phyloP scores from a whole-genome alignment of 1,140 invertebrate genomes.

The Hyposmocoma kahamanoa region DNA sequence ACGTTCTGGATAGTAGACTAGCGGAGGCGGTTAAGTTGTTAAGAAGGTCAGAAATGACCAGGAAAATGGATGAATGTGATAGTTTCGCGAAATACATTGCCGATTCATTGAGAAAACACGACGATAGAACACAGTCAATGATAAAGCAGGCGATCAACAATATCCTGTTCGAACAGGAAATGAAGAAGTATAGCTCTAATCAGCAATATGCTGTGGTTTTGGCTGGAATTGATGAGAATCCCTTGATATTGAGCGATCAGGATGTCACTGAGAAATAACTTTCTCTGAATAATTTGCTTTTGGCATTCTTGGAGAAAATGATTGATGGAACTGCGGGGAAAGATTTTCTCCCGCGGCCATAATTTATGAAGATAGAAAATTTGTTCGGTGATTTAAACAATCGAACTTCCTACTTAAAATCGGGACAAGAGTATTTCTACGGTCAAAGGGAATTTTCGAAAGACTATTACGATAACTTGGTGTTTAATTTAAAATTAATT shows the following conservation, averaged over 20 bases:
- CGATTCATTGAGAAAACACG: slow-evolving; percentile 51
- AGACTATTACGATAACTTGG: too few species aligned
- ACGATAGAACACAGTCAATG: slow-evolving; percentile 56
- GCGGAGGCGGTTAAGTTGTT: slow-evolving; percentile 28
- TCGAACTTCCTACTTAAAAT: too few species aligned
- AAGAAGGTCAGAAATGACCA: slow-evolving; percentile 29
- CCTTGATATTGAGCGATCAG: slow-evolving; percentile 34
- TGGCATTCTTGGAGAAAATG: too few species aligned
- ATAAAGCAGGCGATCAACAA: slow-evolving; percentile 69
- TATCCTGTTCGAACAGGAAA: slow-evolving; percentile 61
- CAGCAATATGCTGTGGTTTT: slow-evolving; percentile 33
- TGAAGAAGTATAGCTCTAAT: slow-evolving; percentile 49
- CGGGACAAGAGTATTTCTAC: too few species aligned
- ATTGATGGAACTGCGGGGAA: too few species aligned
- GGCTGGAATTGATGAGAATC: slow-evolving; percentile 41
- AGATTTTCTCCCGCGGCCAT: too few species aligned
- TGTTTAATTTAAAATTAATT: too few species aligned
- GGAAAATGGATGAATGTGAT: slow-evolving; percentile 60
- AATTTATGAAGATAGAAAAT: too few species aligned
- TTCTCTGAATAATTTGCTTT: too few species aligned
- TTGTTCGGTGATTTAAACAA: too few species aligned
- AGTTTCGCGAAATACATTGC: slow-evolving; percentile 64
- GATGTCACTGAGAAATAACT: too few species aligned
- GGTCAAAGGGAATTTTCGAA: too few species aligned
- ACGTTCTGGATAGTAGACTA: slow-evolving; percentile 19